phyloP scores from a whole-genome alignment of 1,140 invertebrate species.

The Pseudomyrmex concolor region DNA sequence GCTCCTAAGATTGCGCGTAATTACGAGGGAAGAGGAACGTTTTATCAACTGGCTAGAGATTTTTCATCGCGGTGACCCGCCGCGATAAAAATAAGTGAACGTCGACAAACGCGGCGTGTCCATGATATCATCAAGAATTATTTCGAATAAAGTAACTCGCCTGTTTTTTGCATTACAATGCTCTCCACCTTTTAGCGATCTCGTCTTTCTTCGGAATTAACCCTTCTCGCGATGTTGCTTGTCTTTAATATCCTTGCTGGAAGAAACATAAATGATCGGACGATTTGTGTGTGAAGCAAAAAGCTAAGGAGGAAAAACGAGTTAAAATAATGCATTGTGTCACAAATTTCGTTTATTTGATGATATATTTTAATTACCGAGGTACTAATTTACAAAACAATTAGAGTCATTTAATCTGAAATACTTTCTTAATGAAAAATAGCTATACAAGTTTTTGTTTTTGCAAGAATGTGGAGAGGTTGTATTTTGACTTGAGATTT shows the following conservation, averaged over 20 bases:
- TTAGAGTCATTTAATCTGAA: no score
- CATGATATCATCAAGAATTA: slow-evolving; percentile 35
- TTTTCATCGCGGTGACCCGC: slow-evolving; percentile 46
- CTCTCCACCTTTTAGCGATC: slow-evolving; percentile 14
- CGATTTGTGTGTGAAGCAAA: slow-evolving; percentile 54
- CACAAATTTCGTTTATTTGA: slow-evolving; percentile 30
- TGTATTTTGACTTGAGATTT: no score
- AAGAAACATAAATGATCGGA: slow-evolving; percentile 33
- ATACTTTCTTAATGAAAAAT: no score
- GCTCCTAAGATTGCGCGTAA: slow-evolving; percentile 32
- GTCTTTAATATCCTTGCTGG: slow-evolving; percentile 34
- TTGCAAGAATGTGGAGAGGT: no score
- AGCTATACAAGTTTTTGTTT: background rate
- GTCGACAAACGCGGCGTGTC: slow-evolving; percentile 29
- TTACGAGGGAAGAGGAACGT: slow-evolving; percentile 36
- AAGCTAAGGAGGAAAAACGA: background rate
- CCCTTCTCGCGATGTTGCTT: slow-evolving; percentile 15
- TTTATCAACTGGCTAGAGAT: slow-evolving; percentile 46
- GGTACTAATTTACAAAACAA: no score
- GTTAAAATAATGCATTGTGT: slow-evolving; percentile 38
- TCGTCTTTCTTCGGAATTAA: slow-evolving; percentile 47
- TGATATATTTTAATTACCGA: background rate
- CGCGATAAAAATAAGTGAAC: slow-evolving; percentile 44
- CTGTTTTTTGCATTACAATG: slow-evolving; percentile 15
- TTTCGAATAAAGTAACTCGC: slow-evolving; percentile 43